Percentiles rank a stretch among this genome's conserved stretches.
phyloP scores from a whole-genome alignment of 1,140 invertebrate species.

The Hycleus phaleratus region DNA sequence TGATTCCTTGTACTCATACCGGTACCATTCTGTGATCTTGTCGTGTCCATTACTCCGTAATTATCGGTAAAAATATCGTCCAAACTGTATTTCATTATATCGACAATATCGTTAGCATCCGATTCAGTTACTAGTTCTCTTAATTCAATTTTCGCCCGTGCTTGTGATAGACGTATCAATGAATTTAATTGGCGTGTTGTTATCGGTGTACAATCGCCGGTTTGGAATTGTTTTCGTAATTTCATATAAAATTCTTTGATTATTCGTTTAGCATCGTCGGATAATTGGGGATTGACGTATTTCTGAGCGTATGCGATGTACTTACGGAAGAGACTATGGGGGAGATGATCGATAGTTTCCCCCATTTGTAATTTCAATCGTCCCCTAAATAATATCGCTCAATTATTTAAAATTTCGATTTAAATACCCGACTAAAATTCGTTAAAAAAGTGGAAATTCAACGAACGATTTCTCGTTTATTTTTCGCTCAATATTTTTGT shows the following conservation, averaged over 20 bases:
- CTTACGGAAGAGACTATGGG: slow-evolving; percentile 70
- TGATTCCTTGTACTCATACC: slow-evolving; percentile 64
- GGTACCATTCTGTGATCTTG: slow-evolving; percentile 61
- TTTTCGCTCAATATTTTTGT: no score
- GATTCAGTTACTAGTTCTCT: slow-evolving; percentile 65
- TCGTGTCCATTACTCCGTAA: slow-evolving; percentile 59
- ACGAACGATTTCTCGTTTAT: no score
- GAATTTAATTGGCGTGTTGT: slow-evolving; percentile 83
- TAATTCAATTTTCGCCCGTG: slow-evolving; percentile 78
- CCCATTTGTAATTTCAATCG: slow-evolving; percentile 50
- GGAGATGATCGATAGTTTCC: slow-evolving; percentile 63
- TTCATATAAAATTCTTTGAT: slow-evolving; percentile 79
- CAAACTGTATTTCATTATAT: slow-evolving; percentile 76
- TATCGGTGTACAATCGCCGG: slow-evolving; percentile 52
- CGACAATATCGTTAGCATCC: slow-evolving; percentile 82
- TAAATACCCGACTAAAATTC: no score
- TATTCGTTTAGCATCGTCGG: slow-evolving; percentile 56
- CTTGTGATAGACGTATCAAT: slow-evolving; percentile 80
- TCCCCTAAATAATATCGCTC: slow-evolving; percentile 20
- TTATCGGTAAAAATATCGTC: slow-evolving; percentile 67
- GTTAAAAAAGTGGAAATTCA: no score
- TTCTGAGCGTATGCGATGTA: slow-evolving; percentile 88
- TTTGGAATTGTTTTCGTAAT: slow-evolving; percentile 60
- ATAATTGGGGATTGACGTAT: slow-evolving; percentile 77
- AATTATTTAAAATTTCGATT: background rate